Evolutionary conservation across 2,888 invertebrate species (phyloP).

Genomic region (Nephrocerus scutellatus): DNA sequence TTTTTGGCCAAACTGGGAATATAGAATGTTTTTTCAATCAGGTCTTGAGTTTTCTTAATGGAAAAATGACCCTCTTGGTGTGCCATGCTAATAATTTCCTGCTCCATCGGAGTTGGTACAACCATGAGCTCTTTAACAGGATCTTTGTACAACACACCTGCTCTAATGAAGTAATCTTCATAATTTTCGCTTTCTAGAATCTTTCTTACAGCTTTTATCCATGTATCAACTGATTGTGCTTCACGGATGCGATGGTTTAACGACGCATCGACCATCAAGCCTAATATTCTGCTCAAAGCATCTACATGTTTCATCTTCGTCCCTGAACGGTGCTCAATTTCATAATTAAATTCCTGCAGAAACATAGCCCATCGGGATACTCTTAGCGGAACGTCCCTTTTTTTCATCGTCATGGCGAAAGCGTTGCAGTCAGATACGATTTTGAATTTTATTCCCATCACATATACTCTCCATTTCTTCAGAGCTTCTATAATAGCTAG

Average conservation of each 20-base stretch:
- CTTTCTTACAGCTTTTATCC: neutral
- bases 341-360: slow-evolving; percentile 13
- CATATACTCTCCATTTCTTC: slow-evolving; percentile 24
- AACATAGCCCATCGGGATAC: slow-evolving; percentile 11
- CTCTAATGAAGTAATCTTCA: slow-evolving; percentile 3
- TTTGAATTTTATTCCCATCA: slow-evolving; percentile 29
- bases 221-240: slow-evolving; percentile 3
- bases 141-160: slow-evolving; percentile 10
- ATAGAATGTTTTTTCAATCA: slow-evolving; percentile 27
- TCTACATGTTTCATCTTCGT: slow-evolving; percentile 7
- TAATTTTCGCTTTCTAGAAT: slow-evolving; percentile 1
- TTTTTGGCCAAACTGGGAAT: slow-evolving; percentile 16
- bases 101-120: slow-evolving; percentile 32
- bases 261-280: slow-evolving; percentile 2
- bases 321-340: slow-evolving; percentile 15
- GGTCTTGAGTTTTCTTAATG: slow-evolving; percentile 24
- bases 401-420: slow-evolving; percentile 30
- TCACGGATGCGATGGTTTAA: slow-evolving; percentile 1
- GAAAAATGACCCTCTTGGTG: slow-evolving; percentile 38
- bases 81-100: slow-evolving; percentile 33
- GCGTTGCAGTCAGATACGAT: slow-evolving; percentile 32
- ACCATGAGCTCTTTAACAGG: slow-evolving; percentile 21
- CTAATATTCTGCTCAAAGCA: slow-evolving; percentile 3
- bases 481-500: slow-evolving; percentile 15
- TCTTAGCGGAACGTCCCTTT: slow-evolving; percentile 20